Percentiles rank a stretch among this genome's conserved stretches.
phyloP scores from a whole-genome alignment of 1,140 invertebrate genomes.

The Aphaenogaster ashmeadi region DNA sequence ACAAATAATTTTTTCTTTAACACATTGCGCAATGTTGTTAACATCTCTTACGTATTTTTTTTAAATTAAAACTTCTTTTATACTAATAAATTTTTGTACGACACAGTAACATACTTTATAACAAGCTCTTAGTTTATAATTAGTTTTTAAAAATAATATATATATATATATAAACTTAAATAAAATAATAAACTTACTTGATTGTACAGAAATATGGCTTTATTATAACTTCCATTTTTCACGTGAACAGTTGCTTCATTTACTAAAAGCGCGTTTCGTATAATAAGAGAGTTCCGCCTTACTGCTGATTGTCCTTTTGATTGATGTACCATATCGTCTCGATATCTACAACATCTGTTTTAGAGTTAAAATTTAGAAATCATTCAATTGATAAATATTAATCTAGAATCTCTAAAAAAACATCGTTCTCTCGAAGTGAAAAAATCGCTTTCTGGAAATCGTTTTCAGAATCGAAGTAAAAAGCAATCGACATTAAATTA shows the following conservation, averaged over 20 bases:
- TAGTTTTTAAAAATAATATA: constrained; percentile 21
- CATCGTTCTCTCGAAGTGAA: neutral
- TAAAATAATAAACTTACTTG: constrained; percentile 87
- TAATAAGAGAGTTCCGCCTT: constrained; percentile 80
- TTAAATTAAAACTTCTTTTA: neutral
- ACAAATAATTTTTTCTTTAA: neutral
- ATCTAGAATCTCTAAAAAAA: neutral
- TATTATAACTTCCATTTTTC: constrained; percentile 90
- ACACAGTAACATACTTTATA: neutral
- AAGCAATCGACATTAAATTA: neutral
- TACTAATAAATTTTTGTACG: constrained; percentile 5
- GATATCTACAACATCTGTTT: constrained; percentile 38
- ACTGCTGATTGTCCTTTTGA: constrained; percentile 80
- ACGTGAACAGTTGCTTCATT: constrained; percentile 91
- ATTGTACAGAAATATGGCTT: constrained; percentile 89
- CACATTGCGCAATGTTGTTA: neutral
- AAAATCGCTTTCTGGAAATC: neutral
- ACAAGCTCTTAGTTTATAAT: neutral
- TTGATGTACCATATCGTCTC: constrained; percentile 54
- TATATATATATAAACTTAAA: too few relatives aligned
- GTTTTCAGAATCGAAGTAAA: neutral
- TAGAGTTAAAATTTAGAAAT: neutral
- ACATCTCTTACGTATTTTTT: neutral
- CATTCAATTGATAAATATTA: neutral
- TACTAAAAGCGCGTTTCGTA: constrained; percentile 88